phyloP scores from a whole-genome alignment of 2,888 invertebrate genomes.

The Toxonevra muliebris region DNA sequence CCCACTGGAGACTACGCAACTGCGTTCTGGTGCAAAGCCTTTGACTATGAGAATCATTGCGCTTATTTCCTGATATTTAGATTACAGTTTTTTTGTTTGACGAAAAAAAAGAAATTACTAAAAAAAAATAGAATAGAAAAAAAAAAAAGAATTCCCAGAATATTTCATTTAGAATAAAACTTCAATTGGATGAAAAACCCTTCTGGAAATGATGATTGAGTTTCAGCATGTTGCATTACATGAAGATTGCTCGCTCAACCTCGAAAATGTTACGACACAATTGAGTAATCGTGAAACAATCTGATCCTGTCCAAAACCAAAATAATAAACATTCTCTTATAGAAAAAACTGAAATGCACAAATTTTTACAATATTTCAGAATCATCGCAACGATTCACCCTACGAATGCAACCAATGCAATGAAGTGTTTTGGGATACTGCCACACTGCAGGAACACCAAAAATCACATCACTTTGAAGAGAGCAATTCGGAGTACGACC shows the following conservation, averaged over 20 bases:
- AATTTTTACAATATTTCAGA: conserved; percentile 58
- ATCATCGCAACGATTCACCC: conserved; percentile 83
- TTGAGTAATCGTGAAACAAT: conserved; percentile 38
- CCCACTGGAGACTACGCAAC: too few relatives aligned
- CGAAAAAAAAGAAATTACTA: neutral
- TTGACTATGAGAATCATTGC: too few relatives aligned
- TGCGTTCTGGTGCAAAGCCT: too few relatives aligned
- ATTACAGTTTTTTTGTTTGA: too few relatives aligned
- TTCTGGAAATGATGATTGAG: conserved; percentile 43
- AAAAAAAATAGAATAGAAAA: neutral
- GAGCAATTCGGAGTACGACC: conserved; percentile 65
- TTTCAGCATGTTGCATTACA: conserved; percentile 33
- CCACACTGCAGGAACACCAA: conserved; percentile 70
- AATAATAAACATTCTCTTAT: neutral
- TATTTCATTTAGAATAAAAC: too few relatives aligned
- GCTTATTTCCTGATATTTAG: too few relatives aligned
- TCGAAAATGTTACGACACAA: conserved; percentile 40
- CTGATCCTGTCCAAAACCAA: conserved; percentile 27
- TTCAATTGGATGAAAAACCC: too few relatives aligned
- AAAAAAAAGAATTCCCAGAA: too few relatives aligned
- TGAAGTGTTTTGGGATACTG: conserved; percentile 81
- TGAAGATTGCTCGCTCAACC: conserved; percentile 41
- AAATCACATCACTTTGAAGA: conserved; percentile 70
- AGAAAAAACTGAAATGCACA: too few relatives aligned
- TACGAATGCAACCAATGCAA: conserved; percentile 82